phyloP scores from a whole-genome alignment of 1,140 invertebrate species.

The Drosophila carrolli region DNA sequence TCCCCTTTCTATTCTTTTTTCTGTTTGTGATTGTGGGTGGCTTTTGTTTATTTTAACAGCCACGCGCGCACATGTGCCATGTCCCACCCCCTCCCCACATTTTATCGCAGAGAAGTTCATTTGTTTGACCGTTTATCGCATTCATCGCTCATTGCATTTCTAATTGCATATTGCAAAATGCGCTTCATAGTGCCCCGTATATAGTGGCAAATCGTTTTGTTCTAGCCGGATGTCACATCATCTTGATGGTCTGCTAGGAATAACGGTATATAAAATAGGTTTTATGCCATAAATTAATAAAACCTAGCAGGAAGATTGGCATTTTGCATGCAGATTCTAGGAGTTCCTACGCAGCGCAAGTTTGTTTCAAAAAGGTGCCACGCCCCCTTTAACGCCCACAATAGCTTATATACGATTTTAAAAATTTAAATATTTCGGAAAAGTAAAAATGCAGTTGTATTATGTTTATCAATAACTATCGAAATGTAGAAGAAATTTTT shows the following conservation, averaged over 20 bases:
- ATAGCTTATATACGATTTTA: no score
- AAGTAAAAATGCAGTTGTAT: no score
- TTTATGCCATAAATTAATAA: not conserved
- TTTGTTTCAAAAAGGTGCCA: no score
- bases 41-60: constrained; percentile 69
- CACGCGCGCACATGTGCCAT: constrained; percentile 58
- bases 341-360: no score
- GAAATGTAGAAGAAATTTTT: no score
- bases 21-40: constrained; percentile 41
- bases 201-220: constrained; percentile 17
- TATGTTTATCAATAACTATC: no score
- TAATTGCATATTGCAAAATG: constrained; percentile 53
- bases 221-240: constrained; percentile 35
- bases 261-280: constrained; percentile 1
- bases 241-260: constrained; percentile 3
- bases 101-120: constrained; percentile 5
- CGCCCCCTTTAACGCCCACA: no score
- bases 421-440: no score
- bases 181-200: constrained; percentile 10
- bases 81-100: not conserved
- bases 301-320: no score
- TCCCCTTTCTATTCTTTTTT: constrained; percentile 2
- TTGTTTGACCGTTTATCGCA: constrained; percentile 56
- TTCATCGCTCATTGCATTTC: constrained; percentile 55
- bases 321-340: no score